Base-by-base conservation (phyloP, 2,888 invertebrate species). In the Pseudococcus jackbeardsleyi region DNA sequence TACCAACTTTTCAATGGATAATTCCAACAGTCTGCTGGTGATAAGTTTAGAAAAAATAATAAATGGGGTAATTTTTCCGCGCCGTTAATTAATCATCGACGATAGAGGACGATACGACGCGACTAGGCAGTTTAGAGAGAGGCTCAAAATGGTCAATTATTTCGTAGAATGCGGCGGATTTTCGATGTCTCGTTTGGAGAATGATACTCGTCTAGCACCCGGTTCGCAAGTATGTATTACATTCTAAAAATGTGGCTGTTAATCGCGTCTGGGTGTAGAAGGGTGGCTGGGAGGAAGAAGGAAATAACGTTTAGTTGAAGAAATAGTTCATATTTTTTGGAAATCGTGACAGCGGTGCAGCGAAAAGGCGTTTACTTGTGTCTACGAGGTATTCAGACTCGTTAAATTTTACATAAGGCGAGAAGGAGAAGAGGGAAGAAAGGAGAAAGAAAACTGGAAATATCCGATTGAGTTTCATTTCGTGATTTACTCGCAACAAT, bases 31-130 rank as follows among this genome's bases (percentile, higher is more conserved):
- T 72, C 68, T 72, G 68, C 26, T 33, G 22, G 68, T 72, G 68
- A 72, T 72, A 72, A 72, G 68, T 33, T 72, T 72, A 5, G 68
- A 72, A 72, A 72, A 72, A 72, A 72, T 72, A 72, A 72, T 33
- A 72, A 72, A 72, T 72, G 68, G 68, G 68, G 68, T 72, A 26
- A 72, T 72, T 72, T 72, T 72, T 72, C n/a, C 33, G 68, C 33
- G 68, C n/a, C 12, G 26, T 33, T 72, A 64, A 64, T 64, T 64
- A 64, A 64, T 64, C 64, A 64, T 64, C 64, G 64, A 64, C 64
- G 59, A 17, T 33, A 33, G 26, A 33, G 1, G 26, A 33, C 26
- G 26, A 33, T 3, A 3, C 26, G 26, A 17, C 22, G 9, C 26
- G 68, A 12, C n/a, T 26, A 33, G 26, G 1, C 26, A 6, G 11